Percentiles rank a stretch among this genome's conserved stretches.
Conservation (phyloP, 2,888 invertebrate genomes). For the Hesperia comma region DNA sequence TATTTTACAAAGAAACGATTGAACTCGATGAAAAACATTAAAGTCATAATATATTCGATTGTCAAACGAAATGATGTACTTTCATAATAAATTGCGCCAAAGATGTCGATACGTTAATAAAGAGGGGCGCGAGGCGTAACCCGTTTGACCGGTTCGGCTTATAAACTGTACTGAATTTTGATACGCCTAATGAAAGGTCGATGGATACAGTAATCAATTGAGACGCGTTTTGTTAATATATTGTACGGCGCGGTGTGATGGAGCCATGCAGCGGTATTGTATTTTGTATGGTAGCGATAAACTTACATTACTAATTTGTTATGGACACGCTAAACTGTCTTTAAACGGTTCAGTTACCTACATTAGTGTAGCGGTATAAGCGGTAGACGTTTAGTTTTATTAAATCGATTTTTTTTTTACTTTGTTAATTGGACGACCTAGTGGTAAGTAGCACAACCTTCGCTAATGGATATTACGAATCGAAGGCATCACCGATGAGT, state of each 20-base stretch:
- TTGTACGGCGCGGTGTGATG: not conserved
- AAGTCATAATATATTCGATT: not conserved
- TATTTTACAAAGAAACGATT: too few species aligned
- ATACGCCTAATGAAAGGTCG: conserved; percentile 13
- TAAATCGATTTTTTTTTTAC: too few species aligned
- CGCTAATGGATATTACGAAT: too few species aligned
- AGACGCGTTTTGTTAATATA: conserved; percentile 5
- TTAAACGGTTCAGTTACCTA: not conserved
- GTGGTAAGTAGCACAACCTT: too few species aligned
- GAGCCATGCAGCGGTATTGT: not conserved
- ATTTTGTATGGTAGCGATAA: not conserved
- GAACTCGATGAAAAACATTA: not conserved
- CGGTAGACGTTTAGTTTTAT: too few species aligned
- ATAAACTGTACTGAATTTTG: conserved; percentile 21
- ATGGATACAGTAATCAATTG: conserved; percentile 7
- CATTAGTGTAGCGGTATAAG: too few species aligned
- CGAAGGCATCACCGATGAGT: too few species aligned
- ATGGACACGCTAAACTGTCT: not conserved
- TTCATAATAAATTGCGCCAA: conserved; percentile 15
- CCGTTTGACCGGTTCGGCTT: conserved; percentile 20
- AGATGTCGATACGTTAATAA: conserved; percentile 18
- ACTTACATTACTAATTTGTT: not conserved
- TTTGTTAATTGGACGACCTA: too few species aligned
- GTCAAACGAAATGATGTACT: conserved; percentile 6
- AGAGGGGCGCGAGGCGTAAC: conserved; percentile 17